phyloP scores from a whole-genome alignment of 2,797 vertebrate genomes.

The Hippocampus kuda region DNA sequence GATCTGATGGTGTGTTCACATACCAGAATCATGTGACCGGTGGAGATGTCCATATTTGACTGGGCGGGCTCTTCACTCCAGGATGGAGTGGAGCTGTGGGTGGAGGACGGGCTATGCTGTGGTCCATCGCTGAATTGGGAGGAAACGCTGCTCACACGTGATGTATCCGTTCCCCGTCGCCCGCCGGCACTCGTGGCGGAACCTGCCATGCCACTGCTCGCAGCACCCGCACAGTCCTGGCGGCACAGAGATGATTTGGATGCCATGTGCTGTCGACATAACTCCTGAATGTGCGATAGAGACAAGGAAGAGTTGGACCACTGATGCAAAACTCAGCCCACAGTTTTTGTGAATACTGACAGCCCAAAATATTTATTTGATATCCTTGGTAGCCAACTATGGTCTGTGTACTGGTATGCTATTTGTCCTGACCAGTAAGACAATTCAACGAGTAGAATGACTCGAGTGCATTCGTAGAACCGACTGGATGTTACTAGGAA shows the following conservation, averaged over 20 bases:
- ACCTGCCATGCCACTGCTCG: constrained; percentile 25
- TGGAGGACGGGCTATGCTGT: constrained; percentile 89
- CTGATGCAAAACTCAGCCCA: neutral
- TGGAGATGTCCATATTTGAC: constrained; percentile 99
- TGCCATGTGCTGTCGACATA: constrained; percentile 97
- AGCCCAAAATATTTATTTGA: too few relatives aligned
- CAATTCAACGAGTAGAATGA: too few relatives aligned
- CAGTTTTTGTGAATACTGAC: neutral
- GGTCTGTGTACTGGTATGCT: too few relatives aligned
- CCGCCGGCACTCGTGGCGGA: constrained; percentile 50
- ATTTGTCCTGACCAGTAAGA: too few relatives aligned
- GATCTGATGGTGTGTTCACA: constrained; percentile 30
- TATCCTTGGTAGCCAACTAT: too few relatives aligned
- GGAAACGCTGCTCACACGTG: constrained; percentile 90
- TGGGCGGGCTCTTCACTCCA: constrained; percentile 97
- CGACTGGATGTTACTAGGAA: too few relatives aligned
- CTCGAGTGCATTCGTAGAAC: too few relatives aligned
- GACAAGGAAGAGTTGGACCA: neutral
- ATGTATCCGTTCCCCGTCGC: constrained; percentile 76
- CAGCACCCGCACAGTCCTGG: constrained; percentile 60
- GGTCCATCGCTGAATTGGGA: constrained; percentile 94
- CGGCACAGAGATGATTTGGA: constrained; percentile 83
- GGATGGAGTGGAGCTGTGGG: constrained; percentile 92
- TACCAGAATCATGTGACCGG: constrained; percentile 98
- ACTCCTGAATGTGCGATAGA: constrained; percentile 66